Evolutionary conservation across 1,140 invertebrate species (phyloP).

Genomic region (Ceratosolen fusciceps): DNA sequence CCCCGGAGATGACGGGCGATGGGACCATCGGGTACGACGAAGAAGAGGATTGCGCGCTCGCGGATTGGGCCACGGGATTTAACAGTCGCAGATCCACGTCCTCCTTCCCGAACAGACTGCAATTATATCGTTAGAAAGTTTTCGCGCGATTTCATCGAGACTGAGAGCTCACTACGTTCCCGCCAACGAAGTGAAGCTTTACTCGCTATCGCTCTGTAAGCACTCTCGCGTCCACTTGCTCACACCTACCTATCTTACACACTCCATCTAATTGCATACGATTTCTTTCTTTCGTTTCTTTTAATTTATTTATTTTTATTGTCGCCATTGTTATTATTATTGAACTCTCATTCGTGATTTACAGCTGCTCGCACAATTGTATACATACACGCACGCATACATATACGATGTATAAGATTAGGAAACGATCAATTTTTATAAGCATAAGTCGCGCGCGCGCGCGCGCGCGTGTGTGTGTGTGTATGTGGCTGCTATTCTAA

Average conservation of each 20-base stretch:
- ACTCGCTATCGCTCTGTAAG: neutral
- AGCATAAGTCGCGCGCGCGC: no score
- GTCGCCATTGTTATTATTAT: no score
- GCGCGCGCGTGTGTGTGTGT: no score
- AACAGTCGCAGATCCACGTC: constrained; percentile 88
- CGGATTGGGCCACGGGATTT: constrained; percentile 71
- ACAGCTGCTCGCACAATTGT: no score
- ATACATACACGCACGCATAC: no score
- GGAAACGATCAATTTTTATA: no score
- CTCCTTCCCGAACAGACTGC: constrained; percentile 90
- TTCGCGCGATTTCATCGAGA: neutral
- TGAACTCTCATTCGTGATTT: no score
- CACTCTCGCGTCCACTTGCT: neutral
- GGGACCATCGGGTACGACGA: constrained; percentile 67
- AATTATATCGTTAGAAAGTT: constrained; percentile 13
- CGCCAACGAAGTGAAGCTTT: neutral
- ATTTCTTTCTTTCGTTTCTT: neutral
- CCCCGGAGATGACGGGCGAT: constrained; percentile 68
- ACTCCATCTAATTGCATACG: neutral
- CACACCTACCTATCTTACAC: neutral
- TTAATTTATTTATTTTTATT: no score
- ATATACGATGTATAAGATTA: no score
- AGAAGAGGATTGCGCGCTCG: neutral
- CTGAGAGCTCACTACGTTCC: neutral
- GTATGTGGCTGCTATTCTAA: no score